These are phyloP conservation scores for Arnoldichthys spilopterus DNA, from an alignment of 2,797 vertebrate species.

Conservation along the genomic window DNA sequence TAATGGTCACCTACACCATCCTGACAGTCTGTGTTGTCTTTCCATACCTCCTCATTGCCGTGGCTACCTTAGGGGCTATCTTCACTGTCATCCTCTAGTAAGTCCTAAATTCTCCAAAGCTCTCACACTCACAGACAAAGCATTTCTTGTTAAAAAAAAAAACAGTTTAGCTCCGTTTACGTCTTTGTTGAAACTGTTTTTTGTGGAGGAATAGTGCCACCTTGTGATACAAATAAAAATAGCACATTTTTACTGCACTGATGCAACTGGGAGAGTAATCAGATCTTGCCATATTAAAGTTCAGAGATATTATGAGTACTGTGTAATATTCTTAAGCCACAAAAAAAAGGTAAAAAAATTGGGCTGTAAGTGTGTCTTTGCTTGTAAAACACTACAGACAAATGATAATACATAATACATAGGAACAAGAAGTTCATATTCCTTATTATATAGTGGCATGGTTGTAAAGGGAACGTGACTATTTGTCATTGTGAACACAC, in stretches of 20 bases:
- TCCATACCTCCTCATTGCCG: constrained; percentile 72
- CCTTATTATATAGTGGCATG: too few relatives aligned
- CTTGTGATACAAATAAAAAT: not conserved
- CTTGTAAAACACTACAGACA: too few relatives aligned
- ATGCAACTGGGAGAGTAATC: not conserved
- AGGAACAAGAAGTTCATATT: too few relatives aligned
- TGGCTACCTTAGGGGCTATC: constrained; percentile 62
- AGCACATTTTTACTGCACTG: not conserved
- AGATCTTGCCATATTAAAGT: not conserved
- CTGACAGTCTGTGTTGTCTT: constrained; percentile 74
- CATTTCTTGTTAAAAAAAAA: too few relatives aligned
- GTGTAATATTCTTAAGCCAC: not conserved
- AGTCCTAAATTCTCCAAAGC: constrained; percentile 47
- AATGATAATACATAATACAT: too few relatives aligned
- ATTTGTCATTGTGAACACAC: too few relatives aligned
- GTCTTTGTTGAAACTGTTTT: not conserved
- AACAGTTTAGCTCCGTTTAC: not conserved
- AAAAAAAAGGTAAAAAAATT: too few relatives aligned
- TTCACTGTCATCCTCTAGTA: constrained; percentile 74
- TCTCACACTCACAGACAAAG: not conserved
- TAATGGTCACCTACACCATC: constrained; percentile 71
- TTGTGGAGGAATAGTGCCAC: not conserved
- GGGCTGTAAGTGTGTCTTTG: too few relatives aligned
- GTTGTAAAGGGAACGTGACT: too few relatives aligned
- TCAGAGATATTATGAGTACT: too few relatives aligned